Evolutionary conservation across 2,888 invertebrate species (phyloP).

Genomic region (Archaeoteleia sp.): DNA sequence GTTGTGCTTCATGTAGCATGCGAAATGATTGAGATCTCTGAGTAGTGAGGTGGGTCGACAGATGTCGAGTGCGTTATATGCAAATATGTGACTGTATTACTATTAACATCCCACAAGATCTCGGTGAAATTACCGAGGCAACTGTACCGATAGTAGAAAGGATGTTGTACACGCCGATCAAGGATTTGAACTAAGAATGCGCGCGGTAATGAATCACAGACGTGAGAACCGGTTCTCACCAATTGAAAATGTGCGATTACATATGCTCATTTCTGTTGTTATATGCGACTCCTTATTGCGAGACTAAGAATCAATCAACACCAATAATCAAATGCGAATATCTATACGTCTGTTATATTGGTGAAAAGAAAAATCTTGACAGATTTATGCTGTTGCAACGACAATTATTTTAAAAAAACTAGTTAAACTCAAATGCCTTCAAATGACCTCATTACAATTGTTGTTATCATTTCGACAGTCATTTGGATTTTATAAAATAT

Average conservation of each 20-base stretch:
- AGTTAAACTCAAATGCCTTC: no score
- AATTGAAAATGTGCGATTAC: slow-evolving; percentile 36
- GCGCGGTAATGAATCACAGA: slow-evolving; percentile 44
- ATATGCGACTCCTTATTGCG: slow-evolving; percentile 20
- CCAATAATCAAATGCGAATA: no score
- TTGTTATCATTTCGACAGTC: no score
- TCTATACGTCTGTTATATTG: no score
- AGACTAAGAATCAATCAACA: slow-evolving; percentile 37
- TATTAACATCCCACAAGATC: slow-evolving; percentile 19
- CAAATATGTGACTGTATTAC: slow-evolving; percentile 22
- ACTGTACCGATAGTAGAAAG: slow-evolving; percentile 29
- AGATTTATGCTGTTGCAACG: no score
- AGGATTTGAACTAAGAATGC: slow-evolving; percentile 48
- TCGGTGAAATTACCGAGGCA: slow-evolving; percentile 40
- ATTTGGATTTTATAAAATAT: no score
- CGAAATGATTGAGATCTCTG: slow-evolving; percentile 22
- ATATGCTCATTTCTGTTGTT: slow-evolving; percentile 35
- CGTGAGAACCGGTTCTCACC: slow-evolving; percentile 46
- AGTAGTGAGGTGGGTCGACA: slow-evolving; percentile 26
- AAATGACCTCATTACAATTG: no score
- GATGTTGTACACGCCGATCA: slow-evolving; percentile 20
- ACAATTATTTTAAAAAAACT: no score
- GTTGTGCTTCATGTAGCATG: slow-evolving; percentile 3
- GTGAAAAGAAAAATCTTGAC: no score
- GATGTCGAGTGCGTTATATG: slow-evolving; percentile 27